These are phyloP conservation scores for Agraylea sexmaculata DNA, from an alignment of 1,140 invertebrate genomes.

Conservation along the genomic window DNA sequence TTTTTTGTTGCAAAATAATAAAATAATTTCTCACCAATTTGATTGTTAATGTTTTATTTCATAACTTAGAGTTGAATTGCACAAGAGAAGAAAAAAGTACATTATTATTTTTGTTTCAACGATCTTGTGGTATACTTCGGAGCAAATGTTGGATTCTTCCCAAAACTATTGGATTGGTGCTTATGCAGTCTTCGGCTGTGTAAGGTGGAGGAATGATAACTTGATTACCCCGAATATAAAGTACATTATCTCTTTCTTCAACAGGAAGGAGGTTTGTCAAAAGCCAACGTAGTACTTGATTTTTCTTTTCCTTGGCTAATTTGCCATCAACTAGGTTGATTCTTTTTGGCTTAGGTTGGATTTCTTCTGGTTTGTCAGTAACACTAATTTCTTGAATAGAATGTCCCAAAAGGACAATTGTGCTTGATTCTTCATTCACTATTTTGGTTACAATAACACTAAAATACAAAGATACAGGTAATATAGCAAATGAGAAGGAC, in stretches of 20 bases:
- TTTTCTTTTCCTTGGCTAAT: constrained; percentile 12
- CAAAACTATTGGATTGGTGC: constrained; percentile 19
- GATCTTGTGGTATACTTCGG: constrained; percentile 16
- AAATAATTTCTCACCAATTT: neutral
- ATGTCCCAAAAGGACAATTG: constrained; percentile 12
- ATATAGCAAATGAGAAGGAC: neutral
- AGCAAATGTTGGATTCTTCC: constrained; percentile 20
- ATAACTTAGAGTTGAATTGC: no score
- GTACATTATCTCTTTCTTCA: constrained; percentile 9
- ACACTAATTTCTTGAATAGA: constrained; percentile 9
- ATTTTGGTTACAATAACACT: constrained; percentile 13
- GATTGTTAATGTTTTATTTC: no score
- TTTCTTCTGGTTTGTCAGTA: constrained; percentile 7
- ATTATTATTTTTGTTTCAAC: no score
- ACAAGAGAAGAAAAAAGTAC: constrained; percentile 2
- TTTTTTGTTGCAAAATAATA: no score
- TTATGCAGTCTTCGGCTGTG: constrained; percentile 14
- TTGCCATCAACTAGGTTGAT: neutral
- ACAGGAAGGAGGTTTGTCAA: constrained; percentile 18
- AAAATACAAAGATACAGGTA: constrained; percentile 3
- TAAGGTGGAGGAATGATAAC: constrained; percentile 16
- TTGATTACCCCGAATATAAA: constrained; percentile 14
- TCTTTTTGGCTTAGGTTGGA: neutral
- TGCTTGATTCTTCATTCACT: constrained; percentile 1
- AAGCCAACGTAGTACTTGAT: constrained; percentile 13